These are phyloP conservation scores for Smutsia temminckii DNA, from an alignment of 2,797 vertebrate species.

Conservation along the genomic window DNA sequence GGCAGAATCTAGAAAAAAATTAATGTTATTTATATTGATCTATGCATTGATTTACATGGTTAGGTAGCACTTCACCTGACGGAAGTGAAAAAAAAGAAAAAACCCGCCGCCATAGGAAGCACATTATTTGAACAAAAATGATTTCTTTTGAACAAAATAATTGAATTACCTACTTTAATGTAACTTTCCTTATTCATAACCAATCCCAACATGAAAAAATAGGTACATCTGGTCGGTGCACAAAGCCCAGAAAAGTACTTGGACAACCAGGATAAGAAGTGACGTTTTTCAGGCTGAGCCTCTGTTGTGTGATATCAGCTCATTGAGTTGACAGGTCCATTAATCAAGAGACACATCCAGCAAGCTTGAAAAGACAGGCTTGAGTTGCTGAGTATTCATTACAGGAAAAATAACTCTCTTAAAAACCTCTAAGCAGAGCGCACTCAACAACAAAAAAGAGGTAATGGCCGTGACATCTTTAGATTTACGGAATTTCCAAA, in stretches of 20 bases:
- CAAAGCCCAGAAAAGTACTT: neutral
- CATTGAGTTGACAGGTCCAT: conserved; percentile 59
- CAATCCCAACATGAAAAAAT: neutral
- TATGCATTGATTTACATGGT: conserved; percentile 27
- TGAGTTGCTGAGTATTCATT: conserved; percentile 39
- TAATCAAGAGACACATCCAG: conserved; percentile 64
- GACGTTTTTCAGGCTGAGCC: conserved; percentile 29
- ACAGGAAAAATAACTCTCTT: conserved; percentile 19
- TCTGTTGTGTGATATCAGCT: conserved; percentile 46
- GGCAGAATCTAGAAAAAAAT: neutral
- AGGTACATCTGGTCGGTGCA: neutral
- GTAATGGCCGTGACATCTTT: neutral
- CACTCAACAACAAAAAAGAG: conserved; percentile 7
- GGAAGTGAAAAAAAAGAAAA: neutral
- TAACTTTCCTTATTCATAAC: conserved; percentile 11
- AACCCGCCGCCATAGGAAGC: neutral
- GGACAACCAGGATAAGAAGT: conserved; percentile 34
- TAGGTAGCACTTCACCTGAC: neutral
- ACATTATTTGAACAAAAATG: conserved; percentile 38
- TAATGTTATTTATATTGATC: conserved; percentile 8
- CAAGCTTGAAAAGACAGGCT: conserved; percentile 13
- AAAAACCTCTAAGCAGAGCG: neutral
- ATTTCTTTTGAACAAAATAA: conserved; percentile 41
- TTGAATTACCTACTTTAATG: conserved; percentile 23
- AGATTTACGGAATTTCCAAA: conserved; percentile 39